Conservation (phyloP, 2,113 vertebrate genomes). For the Psilopsiagon aymara region DNA sequence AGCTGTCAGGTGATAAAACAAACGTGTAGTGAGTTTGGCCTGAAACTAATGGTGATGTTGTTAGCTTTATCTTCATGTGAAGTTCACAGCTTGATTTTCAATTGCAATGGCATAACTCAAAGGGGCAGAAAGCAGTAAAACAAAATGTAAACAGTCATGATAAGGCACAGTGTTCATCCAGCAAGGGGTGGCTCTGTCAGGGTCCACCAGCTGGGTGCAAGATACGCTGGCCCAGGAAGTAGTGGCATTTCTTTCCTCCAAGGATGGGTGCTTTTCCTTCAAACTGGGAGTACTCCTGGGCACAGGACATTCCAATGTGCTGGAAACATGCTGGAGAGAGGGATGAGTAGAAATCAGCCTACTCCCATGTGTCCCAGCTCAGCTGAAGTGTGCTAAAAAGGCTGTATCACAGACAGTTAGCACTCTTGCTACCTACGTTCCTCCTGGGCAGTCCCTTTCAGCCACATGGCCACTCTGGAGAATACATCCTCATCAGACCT, state of each 20-base stretch:
- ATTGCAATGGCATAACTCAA: not conserved
- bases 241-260: not conserved
- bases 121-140: not conserved
- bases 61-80: not conserved
- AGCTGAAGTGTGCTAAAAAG: not conserved
- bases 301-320: not conserved
- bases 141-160: not conserved
- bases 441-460: not conserved
- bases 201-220: not conserved
- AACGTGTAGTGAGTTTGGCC: not conserved
- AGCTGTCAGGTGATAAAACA: slow-evolving; percentile 13
- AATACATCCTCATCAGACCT: not conserved
- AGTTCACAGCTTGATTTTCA: not conserved
- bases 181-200: not conserved
- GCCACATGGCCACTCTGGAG: not conserved
- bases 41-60: not conserved
- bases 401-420: not conserved
- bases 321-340: not conserved
- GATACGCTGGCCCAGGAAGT: not conserved
- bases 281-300: not conserved
- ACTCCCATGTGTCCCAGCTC: not conserved
- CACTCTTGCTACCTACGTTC: not conserved
- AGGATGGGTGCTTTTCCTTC: not conserved
- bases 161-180: not conserved
- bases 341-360: not conserved